Base-by-base conservation (phyloP, 2,113 vertebrate genomes). In the Psephotus haematonotus region DNA sequence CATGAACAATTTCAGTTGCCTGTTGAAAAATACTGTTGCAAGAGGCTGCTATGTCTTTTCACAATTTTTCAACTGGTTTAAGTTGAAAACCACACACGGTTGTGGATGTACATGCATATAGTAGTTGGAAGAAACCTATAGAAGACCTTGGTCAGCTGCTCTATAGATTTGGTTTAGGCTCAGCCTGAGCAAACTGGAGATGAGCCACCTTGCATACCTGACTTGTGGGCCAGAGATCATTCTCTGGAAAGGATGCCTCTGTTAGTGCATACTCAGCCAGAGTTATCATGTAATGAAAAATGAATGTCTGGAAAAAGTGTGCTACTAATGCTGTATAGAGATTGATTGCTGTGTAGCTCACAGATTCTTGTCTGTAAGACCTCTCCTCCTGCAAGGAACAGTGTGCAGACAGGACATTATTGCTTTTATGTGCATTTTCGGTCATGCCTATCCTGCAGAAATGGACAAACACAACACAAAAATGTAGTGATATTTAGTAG, bases 51-150 rank as follows among this genome's bases (percentile, higher is more conserved):
- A 1, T 22, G 8, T 25, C 9, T 57, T 75, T 75, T 70, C 18
- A 1, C 9, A 17, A 29, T 1, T 4, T 52, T 77, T 83, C 10
- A n/a, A 6, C 2, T 13, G 25, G 9, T 41, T 78, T 43, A 47
- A 41, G 5, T 13, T 18, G 14, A 70, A 65, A 80, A 29, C n/a
- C 64, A 18, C 7, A 8, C 0, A 6, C 29, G 29, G 1, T 10
- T 63, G 17, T 59, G 31, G 17, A 35, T 19, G 6, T 9, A 12
- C 8, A 7, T 5, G 4, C 9, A 11, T 20, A 13, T 10, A 0
- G 0, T 14, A 13, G 22, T 37, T 31, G 39, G 41, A 63, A 12
- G 15, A 22, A 57, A 70, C 1, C 2, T 12, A 7, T 0, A 39
- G 31, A 24, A 74, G 41, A 43, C 7, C 5, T 19, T 41, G 7